phyloP scores from a whole-genome alignment of 1,140 invertebrate genomes.

The Neodiprion pinetum region DNA sequence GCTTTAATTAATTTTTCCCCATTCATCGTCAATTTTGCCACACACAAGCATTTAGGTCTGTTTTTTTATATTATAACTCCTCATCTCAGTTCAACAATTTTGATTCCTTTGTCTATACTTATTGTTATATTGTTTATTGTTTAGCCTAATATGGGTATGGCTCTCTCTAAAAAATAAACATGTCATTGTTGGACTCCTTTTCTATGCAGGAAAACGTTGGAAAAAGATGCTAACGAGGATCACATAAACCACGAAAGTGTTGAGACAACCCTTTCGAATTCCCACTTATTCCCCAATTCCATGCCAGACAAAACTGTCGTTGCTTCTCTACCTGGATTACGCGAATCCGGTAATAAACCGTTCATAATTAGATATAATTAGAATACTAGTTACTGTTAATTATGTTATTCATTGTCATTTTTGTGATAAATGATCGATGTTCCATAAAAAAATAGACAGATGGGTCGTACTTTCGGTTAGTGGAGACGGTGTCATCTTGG shows the following conservation, averaged over 20 bases:
- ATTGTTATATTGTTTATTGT: too few species aligned
- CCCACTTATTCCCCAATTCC: conserved; percentile 30
- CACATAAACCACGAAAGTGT: conserved; percentile 13
- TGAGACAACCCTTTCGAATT: conserved; percentile 26
- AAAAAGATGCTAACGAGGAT: background rate
- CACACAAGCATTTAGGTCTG: too few species aligned
- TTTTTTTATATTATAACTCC: too few species aligned
- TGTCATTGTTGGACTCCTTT: too few species aligned
- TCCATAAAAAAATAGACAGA: conserved; percentile 41
- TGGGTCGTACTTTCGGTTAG: conserved; percentile 48
- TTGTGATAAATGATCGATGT: too few species aligned
- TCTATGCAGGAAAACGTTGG: background rate
- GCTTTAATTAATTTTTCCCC: too few species aligned
- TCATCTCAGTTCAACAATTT: too few species aligned
- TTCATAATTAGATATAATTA: conserved; percentile 14
- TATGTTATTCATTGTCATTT: too few species aligned
- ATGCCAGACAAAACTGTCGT: conserved; percentile 35
- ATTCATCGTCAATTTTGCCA: too few species aligned
- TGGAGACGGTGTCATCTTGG: conserved; percentile 42
- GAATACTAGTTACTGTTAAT: background rate
- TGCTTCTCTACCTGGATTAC: conserved; percentile 41
- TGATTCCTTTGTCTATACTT: too few species aligned
- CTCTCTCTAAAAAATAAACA: too few species aligned
- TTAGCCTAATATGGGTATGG: too few species aligned
- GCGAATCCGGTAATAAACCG: conserved; percentile 47